These are phyloP conservation scores for Synodontis membranacea DNA, from an alignment of 2,113 vertebrate species.

Conservation along the genomic window DNA sequence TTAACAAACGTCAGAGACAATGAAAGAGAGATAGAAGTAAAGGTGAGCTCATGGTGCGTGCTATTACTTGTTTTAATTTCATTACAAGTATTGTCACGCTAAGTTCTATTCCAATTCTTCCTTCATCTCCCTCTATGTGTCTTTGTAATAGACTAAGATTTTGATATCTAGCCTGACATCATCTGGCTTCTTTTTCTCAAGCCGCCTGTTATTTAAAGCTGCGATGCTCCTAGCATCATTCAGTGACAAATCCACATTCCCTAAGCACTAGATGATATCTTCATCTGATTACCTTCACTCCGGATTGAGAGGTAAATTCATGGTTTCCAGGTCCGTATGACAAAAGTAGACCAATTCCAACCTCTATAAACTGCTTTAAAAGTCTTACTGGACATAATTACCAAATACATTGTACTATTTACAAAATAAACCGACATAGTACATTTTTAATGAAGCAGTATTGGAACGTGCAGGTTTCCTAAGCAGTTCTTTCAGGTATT, in stretches of 20 bases:
- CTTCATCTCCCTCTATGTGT: background rate
- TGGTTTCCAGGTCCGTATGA: background rate
- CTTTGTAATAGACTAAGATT: too few species aligned
- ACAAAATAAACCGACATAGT: background rate
- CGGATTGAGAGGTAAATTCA: conserved; percentile 6
- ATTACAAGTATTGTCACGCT: background rate
- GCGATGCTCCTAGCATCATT: background rate
- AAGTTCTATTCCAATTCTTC: too few species aligned
- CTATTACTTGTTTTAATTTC: background rate
- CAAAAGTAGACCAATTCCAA: background rate
- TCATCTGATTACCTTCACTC: background rate
- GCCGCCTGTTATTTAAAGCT: background rate
- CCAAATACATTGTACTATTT: background rate
- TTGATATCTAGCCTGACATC: too few species aligned
- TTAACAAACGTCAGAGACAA: too few species aligned
- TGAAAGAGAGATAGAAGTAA: too few species aligned
- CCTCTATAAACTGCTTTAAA: background rate
- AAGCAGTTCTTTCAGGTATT: background rate
- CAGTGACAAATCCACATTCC: background rate
- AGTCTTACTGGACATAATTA: background rate
- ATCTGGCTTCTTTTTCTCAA: too few species aligned
- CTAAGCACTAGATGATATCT: background rate
- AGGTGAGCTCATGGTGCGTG: too few species aligned
- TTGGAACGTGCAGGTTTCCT: background rate
- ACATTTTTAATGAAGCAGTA: background rate